These are phyloP conservation scores for Desmodus rotundus DNA, from an alignment of 2,113 vertebrate species.

Conservation along the genomic window DNA sequence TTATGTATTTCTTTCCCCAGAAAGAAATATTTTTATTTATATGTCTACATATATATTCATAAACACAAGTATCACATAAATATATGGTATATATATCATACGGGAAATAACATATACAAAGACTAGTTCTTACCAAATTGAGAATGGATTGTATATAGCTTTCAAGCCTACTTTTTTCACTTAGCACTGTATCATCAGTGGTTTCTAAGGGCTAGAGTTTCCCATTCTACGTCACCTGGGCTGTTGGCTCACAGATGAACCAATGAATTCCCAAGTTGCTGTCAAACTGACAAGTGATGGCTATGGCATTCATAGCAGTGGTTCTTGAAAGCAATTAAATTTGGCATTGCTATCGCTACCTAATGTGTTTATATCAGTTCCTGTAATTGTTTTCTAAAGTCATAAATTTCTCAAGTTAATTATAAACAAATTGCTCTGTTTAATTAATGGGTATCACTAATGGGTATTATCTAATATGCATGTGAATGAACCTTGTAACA, in stretches of 20 bases:
- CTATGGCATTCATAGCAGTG: conserved; percentile 60
- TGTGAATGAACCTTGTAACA: conserved; percentile 59
- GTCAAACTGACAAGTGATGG: conserved; percentile 62
- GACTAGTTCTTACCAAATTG: not conserved
- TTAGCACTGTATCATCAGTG: not conserved
- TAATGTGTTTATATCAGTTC: conserved; percentile 73
- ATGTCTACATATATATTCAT: conserved; percentile 30
- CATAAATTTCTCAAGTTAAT: conserved; percentile 78
- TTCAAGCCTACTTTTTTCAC: not conserved
- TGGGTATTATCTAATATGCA: conserved; percentile 52
- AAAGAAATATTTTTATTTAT: conserved; percentile 1
- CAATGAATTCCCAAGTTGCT: conserved; percentile 44
- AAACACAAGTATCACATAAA: not conserved
- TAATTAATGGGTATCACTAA: conserved; percentile 73
- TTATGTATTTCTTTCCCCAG: not conserved
- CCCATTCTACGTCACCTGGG: conserved; percentile 43
- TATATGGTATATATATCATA: not conserved
- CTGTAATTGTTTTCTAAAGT: conserved; percentile 74
- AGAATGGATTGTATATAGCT: not conserved
- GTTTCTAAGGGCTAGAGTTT: not conserved
- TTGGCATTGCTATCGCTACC: conserved; percentile 62
- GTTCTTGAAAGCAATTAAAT: conserved; percentile 75
- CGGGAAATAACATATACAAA: not conserved
- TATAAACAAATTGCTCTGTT: conserved; percentile 75
- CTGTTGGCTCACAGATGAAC: conserved; percentile 33